Conservation (phyloP, 2,113 vertebrate genomes). For the Danionella cerebrum region DNA sequence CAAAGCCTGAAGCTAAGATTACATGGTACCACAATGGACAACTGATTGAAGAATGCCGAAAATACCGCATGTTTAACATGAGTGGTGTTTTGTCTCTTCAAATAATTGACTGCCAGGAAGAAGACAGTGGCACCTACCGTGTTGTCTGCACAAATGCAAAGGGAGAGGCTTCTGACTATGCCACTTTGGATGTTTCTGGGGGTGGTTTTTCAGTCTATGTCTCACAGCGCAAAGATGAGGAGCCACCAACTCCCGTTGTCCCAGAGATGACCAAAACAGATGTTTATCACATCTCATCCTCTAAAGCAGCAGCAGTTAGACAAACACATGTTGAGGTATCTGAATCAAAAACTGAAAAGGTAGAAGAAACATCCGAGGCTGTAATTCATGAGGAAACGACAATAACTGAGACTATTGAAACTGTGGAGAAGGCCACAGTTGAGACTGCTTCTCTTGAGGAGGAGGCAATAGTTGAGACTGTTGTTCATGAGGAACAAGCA, state of each 20-base stretch:
- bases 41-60: constrained; percentile 77
- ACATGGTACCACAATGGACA: constrained; percentile 90
- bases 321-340: constrained; percentile 67
- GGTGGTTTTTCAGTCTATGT: constrained; percentile 77
- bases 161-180: constrained; percentile 92
- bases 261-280: constrained; percentile 82
- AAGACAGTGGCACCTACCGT: constrained; percentile 90
- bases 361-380: constrained; percentile 49
- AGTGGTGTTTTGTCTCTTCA: constrained; percentile 88
- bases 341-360: constrained; percentile 40
- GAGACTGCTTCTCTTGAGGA: too few relatives aligned
- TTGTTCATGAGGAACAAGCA: too few relatives aligned
- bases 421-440: too few relatives aligned
- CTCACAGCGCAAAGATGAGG: constrained; percentile 77
- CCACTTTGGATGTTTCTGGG: constrained; percentile 83
- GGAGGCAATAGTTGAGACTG: too few relatives aligned
- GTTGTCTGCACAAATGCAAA: constrained; percentile 84
- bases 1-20: constrained; percentile 83
- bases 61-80: constrained; percentile 79
- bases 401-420: constrained; percentile 66
- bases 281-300: constrained; percentile 78
- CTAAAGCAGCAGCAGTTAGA: constrained; percentile 71
- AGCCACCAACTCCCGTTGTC: constrained; percentile 73
- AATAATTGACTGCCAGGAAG: constrained; percentile 79
- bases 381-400: constrained; percentile 62